phyloP scores from a whole-genome alignment of 2,113 vertebrate genomes.

The Calyptommatus sinebrachiatus region DNA sequence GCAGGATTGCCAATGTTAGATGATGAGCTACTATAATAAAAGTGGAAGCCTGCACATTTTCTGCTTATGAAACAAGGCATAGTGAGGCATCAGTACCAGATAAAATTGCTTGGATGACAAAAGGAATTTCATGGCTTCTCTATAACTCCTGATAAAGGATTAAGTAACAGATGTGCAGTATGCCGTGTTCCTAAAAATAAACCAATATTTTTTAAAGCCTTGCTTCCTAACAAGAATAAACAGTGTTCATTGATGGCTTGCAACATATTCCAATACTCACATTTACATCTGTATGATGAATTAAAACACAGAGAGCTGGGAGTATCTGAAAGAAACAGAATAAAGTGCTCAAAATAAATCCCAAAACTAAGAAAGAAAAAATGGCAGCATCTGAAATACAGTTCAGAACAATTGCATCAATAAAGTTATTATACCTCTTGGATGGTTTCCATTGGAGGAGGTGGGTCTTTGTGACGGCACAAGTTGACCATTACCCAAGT shows the following conservation, averaged over 20 bases:
- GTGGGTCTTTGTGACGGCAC: conserved; percentile 98
- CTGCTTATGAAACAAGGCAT: neutral
- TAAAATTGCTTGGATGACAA: neutral
- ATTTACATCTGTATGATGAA: conserved; percentile 98
- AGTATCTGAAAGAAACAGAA: conserved; percentile 80
- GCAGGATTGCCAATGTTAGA: neutral
- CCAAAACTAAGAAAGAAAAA: too few relatives aligned
- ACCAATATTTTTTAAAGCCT: neutral
- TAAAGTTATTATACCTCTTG: conserved; percentile 82
- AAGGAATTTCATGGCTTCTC: neutral
- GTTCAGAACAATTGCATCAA: neutral
- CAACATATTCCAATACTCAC: conserved; percentile 76
- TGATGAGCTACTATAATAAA: too few relatives aligned
- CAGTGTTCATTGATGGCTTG: neutral
- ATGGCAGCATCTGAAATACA: conserved; percentile 8
- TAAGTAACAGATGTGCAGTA: neutral
- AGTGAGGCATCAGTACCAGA: neutral
- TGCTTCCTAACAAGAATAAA: neutral
- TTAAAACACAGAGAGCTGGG: conserved; percentile 94
- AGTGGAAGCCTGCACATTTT: neutral
- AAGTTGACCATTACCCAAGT: conserved; percentile 99
- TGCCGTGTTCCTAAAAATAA: neutral
- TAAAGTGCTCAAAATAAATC: neutral
- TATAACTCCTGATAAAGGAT: neutral
- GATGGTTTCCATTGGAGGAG: conserved; percentile 98